Percentiles rank a stretch among this genome's conserved stretches.
phyloP scores from a whole-genome alignment of 2,888 invertebrate species.

The Hermaeophaga mercurialis region DNA sequence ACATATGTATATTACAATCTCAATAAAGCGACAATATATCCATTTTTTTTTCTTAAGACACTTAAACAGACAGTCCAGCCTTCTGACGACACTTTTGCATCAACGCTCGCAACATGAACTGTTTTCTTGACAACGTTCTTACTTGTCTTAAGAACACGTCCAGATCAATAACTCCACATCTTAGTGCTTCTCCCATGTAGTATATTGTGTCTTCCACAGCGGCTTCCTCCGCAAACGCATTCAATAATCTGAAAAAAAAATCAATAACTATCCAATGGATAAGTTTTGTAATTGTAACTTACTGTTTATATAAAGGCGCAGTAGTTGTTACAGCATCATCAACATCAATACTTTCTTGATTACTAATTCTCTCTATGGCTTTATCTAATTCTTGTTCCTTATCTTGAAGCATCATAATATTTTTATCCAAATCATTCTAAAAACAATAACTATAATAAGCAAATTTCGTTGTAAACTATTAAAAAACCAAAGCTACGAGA shows the following conservation, averaged over 20 bases:
- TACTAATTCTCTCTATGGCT: slow-evolving; percentile 75
- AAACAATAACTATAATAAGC: slow-evolving; percentile 38
- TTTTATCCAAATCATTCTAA: slow-evolving; percentile 80
- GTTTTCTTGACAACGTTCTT: slow-evolving; percentile 89
- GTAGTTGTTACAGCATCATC: slow-evolving; percentile 97
- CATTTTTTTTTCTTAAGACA: background rate
- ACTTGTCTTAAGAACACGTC: slow-evolving; percentile 97
- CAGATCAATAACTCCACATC: slow-evolving; percentile 90
- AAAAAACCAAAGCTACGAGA: no score
- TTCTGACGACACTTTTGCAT: slow-evolving; percentile 97
- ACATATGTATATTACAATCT: slow-evolving; percentile 31
- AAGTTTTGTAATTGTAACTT: slow-evolving; percentile 51
- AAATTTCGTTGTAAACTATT: no score
- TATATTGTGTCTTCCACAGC: slow-evolving; percentile 98
- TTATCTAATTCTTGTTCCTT: slow-evolving; percentile 86
- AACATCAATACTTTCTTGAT: slow-evolving; percentile 84
- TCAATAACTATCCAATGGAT: background rate
- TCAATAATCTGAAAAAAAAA: slow-evolving; percentile 73
- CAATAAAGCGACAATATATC: slow-evolving; percentile 21
- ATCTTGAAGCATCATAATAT: slow-evolving; percentile 80
- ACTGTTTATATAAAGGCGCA: slow-evolving; percentile 95
- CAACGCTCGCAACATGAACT: slow-evolving; percentile 92
- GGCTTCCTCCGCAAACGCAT: slow-evolving; percentile 96
- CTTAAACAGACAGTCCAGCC: slow-evolving; percentile 78
- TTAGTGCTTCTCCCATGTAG: slow-evolving; percentile 93